phyloP scores from a whole-genome alignment of 2,113 vertebrate species.

The Osmerus eperlanus region DNA sequence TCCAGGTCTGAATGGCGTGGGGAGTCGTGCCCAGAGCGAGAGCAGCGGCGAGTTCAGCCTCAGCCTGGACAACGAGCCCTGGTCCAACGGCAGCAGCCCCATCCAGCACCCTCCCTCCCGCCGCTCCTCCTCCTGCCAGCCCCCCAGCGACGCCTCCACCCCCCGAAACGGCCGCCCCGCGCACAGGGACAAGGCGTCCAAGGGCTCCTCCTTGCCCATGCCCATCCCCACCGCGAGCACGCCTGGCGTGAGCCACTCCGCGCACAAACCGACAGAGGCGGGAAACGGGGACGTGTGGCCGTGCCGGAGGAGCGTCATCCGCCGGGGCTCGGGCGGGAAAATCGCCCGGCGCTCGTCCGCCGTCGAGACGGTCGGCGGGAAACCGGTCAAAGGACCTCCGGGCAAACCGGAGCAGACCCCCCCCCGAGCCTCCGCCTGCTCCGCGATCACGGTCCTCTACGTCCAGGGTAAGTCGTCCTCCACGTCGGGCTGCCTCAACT shows the following conservation, averaged over 20 bases:
- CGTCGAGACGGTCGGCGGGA: conserved; percentile 61
- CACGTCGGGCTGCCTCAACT: conserved; percentile 78
- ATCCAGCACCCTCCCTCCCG: conserved; percentile 74
- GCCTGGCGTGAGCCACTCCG: conserved; percentile 11
- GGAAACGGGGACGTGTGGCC: conserved; percentile 77
- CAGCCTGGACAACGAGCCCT: conserved; percentile 83
- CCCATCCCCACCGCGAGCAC: conserved; percentile 10
- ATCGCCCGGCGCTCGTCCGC: conserved; percentile 46
- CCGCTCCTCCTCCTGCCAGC: conserved; percentile 73
- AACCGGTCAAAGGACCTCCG: conserved; percentile 62
- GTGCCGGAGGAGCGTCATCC: conserved; percentile 72
- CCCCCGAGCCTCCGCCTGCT: conserved; percentile 60
- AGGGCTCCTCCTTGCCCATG: conserved; percentile 5
- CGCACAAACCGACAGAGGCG: conserved; percentile 74
- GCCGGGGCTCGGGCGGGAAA: conserved; percentile 58
- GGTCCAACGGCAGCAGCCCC: conserved; percentile 89
- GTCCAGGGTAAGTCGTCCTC: conserved; percentile 76
- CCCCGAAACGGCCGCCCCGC: conserved; percentile 33
- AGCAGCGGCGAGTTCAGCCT: conserved; percentile 89
- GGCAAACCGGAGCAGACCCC: conserved; percentile 66
- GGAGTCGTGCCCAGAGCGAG: conserved; percentile 88
- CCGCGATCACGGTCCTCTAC: conserved; percentile 64
- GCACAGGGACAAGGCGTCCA: conserved; percentile 59
- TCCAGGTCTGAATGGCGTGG: conserved; percentile 71
- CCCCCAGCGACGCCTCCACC: conserved; percentile 68